Conservation (phyloP, 2,888 invertebrate species). For the Tenthredo mesomela region DNA sequence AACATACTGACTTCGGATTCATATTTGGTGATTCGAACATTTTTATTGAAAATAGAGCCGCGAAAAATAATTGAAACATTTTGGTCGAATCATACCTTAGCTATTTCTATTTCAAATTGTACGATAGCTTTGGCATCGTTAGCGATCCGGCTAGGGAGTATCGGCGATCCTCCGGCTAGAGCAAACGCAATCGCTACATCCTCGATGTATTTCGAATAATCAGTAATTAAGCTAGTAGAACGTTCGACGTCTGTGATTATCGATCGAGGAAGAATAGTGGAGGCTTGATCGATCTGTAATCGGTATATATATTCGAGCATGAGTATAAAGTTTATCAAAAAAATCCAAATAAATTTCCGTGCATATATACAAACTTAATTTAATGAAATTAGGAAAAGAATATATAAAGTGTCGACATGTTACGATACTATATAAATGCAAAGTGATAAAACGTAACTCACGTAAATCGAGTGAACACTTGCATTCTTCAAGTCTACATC, state of each 20-base stretch:
- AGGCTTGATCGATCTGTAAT: conserved; percentile 44
- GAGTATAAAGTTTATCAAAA: not conserved
- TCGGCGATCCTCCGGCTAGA: conserved; percentile 57
- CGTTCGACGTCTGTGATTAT: conserved; percentile 2
- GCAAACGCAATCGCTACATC: conserved; percentile 59
- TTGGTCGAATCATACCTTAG: conserved; percentile 74
- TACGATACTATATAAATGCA: not conserved
- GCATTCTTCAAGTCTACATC: conserved; percentile 43
- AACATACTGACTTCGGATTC: not conserved
- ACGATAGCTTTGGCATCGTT: conserved; percentile 76
- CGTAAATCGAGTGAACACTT: conserved; percentile 44
- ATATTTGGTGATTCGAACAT: not conserved
- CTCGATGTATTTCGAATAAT: conserved; percentile 59
- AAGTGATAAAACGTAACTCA: not conserved
- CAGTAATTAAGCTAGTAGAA: conserved; percentile 12
- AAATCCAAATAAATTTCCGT: too few relatives aligned
- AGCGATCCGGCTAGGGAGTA: conserved; percentile 57
- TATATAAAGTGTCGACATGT: not conserved
- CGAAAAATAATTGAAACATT: not conserved
- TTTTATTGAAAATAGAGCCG: not conserved
- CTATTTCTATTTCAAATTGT: conserved; percentile 78
- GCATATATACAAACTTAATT: not conserved
- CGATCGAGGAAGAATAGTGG: conserved; percentile 30
- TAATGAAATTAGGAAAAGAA: not conserved
- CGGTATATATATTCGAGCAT: not conserved